phyloP scores from a whole-genome alignment of 2,888 invertebrate species.

The Ophioninae sp. region DNA sequence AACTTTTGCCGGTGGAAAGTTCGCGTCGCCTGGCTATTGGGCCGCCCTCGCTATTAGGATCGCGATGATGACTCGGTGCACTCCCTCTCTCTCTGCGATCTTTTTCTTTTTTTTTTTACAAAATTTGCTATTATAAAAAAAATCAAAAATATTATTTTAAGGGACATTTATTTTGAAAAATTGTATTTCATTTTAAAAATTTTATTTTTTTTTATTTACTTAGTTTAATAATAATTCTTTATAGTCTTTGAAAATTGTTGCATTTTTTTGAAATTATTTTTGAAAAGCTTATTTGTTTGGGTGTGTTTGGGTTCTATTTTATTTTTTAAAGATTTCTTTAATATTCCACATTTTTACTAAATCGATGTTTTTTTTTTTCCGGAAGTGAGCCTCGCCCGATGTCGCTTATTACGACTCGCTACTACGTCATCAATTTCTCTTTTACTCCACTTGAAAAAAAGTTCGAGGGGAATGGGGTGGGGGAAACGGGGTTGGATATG shows the following conservation, averaged over 20 bases:
- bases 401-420: neutral
- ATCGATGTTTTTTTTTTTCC: neutral
- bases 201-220: too few species aligned
- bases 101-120: neutral
- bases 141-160: too few species aligned
- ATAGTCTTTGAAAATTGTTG: too few species aligned
- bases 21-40: neutral
- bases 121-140: too few species aligned
- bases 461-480: neutral
- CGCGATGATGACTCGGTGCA: neutral
- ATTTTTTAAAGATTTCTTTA: slow-evolving; percentile 25
- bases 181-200: too few species aligned
- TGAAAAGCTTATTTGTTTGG: too few species aligned
- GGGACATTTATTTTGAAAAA: too few species aligned
- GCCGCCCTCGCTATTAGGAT: neutral
- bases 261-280: too few species aligned
- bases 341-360: slow-evolving; percentile 9
- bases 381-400: neutral
- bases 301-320: too few species aligned
- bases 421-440: slow-evolving; percentile 4
- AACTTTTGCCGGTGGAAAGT: slow-evolving; percentile 67
- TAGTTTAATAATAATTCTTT: too few species aligned
- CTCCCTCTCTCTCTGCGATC: slow-evolving; percentile 16
- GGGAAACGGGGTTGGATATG: neutral
- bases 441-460: neutral